Conservation (phyloP, 2,888 invertebrate genomes). For the Ennomos quercinarius region DNA sequence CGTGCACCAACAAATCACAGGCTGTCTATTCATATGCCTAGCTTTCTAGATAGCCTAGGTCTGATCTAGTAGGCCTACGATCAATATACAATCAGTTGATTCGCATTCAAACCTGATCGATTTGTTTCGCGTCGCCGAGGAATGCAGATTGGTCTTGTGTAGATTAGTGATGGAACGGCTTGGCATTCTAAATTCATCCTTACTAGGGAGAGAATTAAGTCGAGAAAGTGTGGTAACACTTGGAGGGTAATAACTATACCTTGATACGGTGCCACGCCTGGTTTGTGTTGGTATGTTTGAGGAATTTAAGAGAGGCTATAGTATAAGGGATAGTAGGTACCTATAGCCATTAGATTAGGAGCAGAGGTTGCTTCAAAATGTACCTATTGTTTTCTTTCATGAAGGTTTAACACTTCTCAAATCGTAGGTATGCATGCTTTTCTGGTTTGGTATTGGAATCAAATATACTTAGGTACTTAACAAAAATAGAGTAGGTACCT, state of each 20-base stretch:
- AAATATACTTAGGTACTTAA: too few relatives aligned
- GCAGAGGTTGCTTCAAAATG: too few relatives aligned
- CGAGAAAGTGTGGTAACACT: neutral
- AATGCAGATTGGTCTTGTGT: conserved; percentile 43
- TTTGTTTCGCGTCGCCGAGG: conserved; percentile 45
- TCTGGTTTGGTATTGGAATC: too few relatives aligned
- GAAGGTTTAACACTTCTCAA: too few relatives aligned
- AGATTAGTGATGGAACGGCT: conserved; percentile 25
- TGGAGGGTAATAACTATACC: neutral
- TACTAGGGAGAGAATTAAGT: neutral
- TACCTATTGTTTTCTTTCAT: too few relatives aligned
- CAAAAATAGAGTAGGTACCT: too few relatives aligned
- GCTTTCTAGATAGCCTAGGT: too few relatives aligned
- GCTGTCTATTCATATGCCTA: too few relatives aligned
- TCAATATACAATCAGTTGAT: conserved; percentile 29
- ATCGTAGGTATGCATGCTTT: too few relatives aligned
- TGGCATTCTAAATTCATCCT: conserved; percentile 3
- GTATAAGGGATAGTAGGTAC: too few relatives aligned
- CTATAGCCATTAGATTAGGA: too few relatives aligned
- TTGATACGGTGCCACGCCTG: conserved; percentile 8
- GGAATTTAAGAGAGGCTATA: neutral
- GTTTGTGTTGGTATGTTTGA: conserved; percentile 16
- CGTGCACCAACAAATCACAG: too few relatives aligned
- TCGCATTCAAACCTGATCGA: conserved; percentile 44
- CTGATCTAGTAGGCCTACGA: neutral